phyloP scores from a whole-genome alignment of 2,113 vertebrate genomes.

The Heteronetta atricapilla region DNA sequence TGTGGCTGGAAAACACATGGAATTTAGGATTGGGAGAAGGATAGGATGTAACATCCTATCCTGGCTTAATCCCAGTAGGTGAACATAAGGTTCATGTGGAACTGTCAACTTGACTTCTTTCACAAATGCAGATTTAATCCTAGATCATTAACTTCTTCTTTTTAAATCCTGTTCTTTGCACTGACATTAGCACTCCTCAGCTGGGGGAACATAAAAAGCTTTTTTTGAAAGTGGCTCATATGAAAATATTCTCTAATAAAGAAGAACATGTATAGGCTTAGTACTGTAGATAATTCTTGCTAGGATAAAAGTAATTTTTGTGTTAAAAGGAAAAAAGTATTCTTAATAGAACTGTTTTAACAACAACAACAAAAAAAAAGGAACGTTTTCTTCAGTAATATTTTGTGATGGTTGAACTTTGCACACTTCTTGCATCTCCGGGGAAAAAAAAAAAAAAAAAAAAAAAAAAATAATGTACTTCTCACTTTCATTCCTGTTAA shows the following conservation, averaged over 20 bases:
- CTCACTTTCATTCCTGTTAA: background rate
- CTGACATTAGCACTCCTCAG: background rate
- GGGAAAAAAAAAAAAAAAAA: background rate
- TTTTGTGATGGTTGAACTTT: constrained; percentile 9
- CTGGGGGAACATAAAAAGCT: constrained; percentile 18
- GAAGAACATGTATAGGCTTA: background rate
- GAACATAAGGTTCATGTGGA: background rate
- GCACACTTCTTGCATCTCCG: background rate
- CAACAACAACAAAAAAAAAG: background rate
- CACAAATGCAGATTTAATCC: background rate
- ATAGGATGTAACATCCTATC: fast-evolving
- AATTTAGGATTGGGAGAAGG: background rate
- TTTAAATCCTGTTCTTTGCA: constrained; percentile 1
- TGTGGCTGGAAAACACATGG: background rate
- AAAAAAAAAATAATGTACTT: background rate
- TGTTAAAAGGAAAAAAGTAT: background rate
- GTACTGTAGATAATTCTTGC: background rate
- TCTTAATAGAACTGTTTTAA: background rate
- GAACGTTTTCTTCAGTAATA: background rate
- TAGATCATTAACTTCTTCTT: background rate
- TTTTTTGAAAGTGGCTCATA: background rate
- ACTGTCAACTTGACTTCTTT: background rate
- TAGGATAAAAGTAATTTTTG: background rate
- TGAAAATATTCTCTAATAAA: constrained; percentile 12
- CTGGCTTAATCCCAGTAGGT: background rate